Evolutionary conservation across 2,113 vertebrate genomes (phyloP).

Genomic region (Procapra przewalskii): DNA sequence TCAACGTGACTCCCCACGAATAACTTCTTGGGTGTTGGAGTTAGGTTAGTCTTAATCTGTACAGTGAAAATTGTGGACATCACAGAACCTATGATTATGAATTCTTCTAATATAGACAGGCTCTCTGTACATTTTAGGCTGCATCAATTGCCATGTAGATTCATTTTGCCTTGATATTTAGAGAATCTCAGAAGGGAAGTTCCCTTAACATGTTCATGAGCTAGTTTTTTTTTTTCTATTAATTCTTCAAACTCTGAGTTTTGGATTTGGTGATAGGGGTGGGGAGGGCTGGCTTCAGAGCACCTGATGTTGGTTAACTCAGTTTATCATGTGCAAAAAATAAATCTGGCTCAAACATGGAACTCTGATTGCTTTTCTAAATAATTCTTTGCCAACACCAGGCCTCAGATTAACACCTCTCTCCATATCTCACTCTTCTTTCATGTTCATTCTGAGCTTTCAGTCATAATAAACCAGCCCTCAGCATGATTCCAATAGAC

Average conservation of each 20-base stretch:
- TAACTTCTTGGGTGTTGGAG: not conserved
- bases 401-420: conserved; percentile 25
- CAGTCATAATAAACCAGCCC: not conserved
- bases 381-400: not conserved
- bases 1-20: not conserved
- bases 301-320: conserved; percentile 4
- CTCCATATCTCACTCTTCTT: not conserved
- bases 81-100: not conserved
- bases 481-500: not conserved
- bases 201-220: not conserved
- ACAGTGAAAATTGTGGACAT: not conserved
- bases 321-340: conserved; percentile 31
- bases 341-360: conserved; percentile 2
- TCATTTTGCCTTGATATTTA: not conserved
- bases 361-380: conserved; percentile 29
- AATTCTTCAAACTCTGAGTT: conserved; percentile 10
- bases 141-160: not conserved
- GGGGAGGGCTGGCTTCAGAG: not conserved
- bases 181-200: not conserved
- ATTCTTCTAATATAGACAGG: not conserved
- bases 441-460: conserved; percentile 17
- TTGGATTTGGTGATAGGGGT: not conserved
- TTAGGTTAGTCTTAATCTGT: not conserved
- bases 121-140: not conserved
- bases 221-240: not conserved